Evolutionary conservation across 2,113 vertebrate genomes (phyloP).

Genomic region (Crotalus helleri): DNA sequence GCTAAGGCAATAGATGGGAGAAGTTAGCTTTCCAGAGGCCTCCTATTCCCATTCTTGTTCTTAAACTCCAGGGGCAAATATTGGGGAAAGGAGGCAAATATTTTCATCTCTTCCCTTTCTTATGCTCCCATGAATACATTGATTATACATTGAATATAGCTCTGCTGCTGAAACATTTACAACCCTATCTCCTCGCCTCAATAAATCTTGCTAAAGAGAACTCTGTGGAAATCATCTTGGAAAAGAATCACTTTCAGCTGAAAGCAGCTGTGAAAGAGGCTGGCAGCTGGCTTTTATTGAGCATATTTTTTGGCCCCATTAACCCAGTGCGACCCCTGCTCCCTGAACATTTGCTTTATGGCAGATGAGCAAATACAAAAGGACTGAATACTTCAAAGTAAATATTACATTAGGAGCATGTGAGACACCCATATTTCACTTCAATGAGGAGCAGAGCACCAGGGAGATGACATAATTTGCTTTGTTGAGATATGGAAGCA

Average conservation of each 20-base stretch:
- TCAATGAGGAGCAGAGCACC: not conserved
- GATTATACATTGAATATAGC: not conserved
- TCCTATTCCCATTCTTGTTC: not conserved
- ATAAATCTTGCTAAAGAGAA: not conserved
- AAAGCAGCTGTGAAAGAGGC: not conserved
- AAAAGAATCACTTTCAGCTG: not conserved
- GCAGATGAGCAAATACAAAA: not conserved
- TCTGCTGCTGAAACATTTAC: not conserved
- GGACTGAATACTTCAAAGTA: not conserved
- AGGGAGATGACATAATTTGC: not conserved
- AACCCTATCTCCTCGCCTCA: not conserved
- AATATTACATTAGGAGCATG: not conserved
- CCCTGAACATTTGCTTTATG: not conserved
- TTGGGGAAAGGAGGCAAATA: not conserved
- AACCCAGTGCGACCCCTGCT: not conserved
- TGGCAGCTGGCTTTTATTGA: not conserved
- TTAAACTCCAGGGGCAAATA: not conserved
- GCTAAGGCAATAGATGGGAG: not conserved
- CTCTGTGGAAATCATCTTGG: not conserved
- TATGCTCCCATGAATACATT: not conserved
- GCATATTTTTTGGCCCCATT: not conserved
- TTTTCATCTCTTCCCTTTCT: not conserved
- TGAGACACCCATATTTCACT: not conserved
- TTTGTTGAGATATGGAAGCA: not conserved
- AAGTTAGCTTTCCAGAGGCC: not conserved